phyloP scores from a whole-genome alignment of 2,888 invertebrate species.

The Torymus texanus region DNA sequence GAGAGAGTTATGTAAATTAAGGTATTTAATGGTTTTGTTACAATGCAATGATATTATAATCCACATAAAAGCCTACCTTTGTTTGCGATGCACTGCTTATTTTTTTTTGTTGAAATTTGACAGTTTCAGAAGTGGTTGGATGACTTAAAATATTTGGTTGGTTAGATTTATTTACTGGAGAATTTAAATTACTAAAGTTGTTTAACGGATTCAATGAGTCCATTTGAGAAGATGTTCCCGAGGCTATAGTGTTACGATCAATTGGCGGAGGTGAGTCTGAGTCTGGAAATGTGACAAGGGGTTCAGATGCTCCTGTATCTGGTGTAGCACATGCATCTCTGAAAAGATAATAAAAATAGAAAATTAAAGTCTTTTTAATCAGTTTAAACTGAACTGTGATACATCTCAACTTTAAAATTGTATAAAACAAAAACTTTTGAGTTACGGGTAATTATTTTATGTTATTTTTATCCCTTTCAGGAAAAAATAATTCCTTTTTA shows the following conservation, averaged over 20 bases:
- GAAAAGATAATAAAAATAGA: slow-evolving; percentile 29
- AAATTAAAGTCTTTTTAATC: background rate
- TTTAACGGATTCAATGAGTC: slow-evolving; percentile 72
- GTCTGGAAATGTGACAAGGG: slow-evolving; percentile 89
- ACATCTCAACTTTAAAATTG: no score
- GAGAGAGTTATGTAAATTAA: no score
- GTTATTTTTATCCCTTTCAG: no score
- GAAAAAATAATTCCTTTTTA: no score
- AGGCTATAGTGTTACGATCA: slow-evolving; percentile 73
- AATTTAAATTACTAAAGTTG: slow-evolving; percentile 68
- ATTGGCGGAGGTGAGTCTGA: slow-evolving; percentile 83
- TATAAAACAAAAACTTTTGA: no score
- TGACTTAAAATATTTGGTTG: slow-evolving; percentile 64
- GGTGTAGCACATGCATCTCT: slow-evolving; percentile 67
- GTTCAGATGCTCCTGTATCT: slow-evolving; percentile 75
- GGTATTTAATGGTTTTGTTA: no score
- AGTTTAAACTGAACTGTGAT: no score
- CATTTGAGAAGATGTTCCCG: slow-evolving; percentile 71
- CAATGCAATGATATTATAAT: no score
- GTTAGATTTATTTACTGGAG: slow-evolving; percentile 68
- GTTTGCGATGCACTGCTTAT: slow-evolving; percentile 87
- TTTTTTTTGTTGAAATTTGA: slow-evolving; percentile 90
- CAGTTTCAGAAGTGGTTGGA: slow-evolving; percentile 77
- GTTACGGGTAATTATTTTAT: no score
- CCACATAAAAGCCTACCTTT: slow-evolving; percentile 75